These are phyloP conservation scores for Allacma fusca DNA, from an alignment of 2,888 invertebrate genomes.

Conservation along the genomic window DNA sequence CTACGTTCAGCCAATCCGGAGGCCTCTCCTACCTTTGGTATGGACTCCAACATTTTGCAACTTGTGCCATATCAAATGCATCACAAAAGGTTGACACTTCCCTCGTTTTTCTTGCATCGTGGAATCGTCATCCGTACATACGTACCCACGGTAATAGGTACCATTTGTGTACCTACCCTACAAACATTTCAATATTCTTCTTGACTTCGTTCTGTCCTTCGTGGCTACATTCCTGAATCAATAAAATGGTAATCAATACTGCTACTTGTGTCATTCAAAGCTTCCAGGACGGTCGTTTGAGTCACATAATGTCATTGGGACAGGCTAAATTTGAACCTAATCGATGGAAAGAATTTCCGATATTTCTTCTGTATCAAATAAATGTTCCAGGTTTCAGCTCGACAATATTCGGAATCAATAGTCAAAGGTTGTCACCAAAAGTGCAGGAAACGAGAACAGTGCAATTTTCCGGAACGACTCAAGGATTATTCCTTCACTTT, in stretches of 20 bases:
- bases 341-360: not conserved
- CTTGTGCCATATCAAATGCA: not conserved
- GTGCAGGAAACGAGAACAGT: conserved; percentile 9
- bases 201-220: not conserved
- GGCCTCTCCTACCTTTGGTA: not conserved
- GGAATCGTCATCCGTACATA: not conserved
- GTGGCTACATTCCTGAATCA: conserved; percentile 1
- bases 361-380: not conserved
- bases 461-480: not conserved
- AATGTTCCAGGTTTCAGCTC: not conserved
- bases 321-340: conserved; percentile 2
- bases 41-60: not conserved
- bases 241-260: conserved; percentile 21
- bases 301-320: not conserved
- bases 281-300: not conserved
- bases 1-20: not conserved
- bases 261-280: not conserved
- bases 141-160: no score
- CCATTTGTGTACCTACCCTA: no score
- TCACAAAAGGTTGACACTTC: not conserved
- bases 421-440: not conserved
- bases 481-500: no score
- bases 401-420: no score
- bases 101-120: not conserved
- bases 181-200: not conserved